phyloP scores from a whole-genome alignment of 2,888 invertebrate species.

The Meloe dianella region DNA sequence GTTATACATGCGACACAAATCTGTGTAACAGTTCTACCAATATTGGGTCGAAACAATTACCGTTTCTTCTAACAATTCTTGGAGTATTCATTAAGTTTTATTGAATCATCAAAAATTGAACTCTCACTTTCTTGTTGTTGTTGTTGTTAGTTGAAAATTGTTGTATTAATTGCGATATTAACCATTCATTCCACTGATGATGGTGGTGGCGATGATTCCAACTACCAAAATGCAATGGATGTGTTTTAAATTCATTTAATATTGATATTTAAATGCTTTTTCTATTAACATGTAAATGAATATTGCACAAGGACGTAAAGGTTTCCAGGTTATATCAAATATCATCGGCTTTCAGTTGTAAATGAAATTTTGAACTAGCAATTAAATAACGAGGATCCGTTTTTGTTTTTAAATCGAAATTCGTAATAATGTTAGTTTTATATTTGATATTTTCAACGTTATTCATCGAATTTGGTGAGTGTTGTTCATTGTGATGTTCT shows the following conservation, averaged over 20 bases:
- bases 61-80: background rate
- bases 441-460: background rate
- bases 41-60: background rate
- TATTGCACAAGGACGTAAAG: slow-evolving; percentile 32
- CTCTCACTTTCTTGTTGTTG: background rate
- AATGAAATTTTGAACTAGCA: slow-evolving; percentile 13
- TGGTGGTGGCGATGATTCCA: background rate
- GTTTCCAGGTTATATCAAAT: slow-evolving; percentile 30
- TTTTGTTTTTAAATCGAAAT: background rate
- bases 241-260: background rate
- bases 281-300: slow-evolving; percentile 2
- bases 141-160: background rate
- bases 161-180: background rate
- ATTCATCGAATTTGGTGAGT: slow-evolving; percentile 15
- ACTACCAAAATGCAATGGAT: background rate
- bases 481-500: too few species aligned
- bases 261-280: slow-evolving; percentile 24
- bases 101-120: background rate
- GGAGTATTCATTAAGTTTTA: background rate
- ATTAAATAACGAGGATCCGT: too few species aligned
- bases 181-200: background rate
- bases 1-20: slow-evolving; percentile 1
- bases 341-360: slow-evolving; percentile 16
- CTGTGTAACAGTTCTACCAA: background rate
- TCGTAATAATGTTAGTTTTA: background rate